phyloP scores from a whole-genome alignment of 1,140 invertebrate genomes.

The Zaprionus gabonicus region DNA sequence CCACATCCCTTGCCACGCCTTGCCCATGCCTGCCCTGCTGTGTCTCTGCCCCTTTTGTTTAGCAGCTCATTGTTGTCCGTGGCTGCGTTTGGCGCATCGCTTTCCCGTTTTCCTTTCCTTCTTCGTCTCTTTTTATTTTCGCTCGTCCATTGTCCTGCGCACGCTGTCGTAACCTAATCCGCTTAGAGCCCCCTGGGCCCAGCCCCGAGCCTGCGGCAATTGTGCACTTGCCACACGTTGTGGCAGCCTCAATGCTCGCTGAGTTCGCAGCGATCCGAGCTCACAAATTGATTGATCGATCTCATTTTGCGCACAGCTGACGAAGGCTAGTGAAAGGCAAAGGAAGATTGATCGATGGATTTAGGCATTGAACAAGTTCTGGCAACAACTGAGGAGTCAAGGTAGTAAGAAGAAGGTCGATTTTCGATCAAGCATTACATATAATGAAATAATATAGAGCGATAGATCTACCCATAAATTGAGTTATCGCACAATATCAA shows the following conservation, averaged over 20 bases:
- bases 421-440: too few relatives aligned
- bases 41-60: constrained; percentile 4
- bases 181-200: constrained; percentile 35
- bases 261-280: background rate
- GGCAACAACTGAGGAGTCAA: background rate
- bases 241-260: background rate
- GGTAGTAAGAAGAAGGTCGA: too few relatives aligned
- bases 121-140: background rate
- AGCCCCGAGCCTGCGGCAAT: background rate
- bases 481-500: too few relatives aligned
- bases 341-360: background rate
- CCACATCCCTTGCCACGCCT: constrained; percentile 8
- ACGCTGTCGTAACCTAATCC: constrained; percentile 71
- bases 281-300: constrained; percentile 6
- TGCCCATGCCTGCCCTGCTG: constrained; percentile 24
- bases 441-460: too few relatives aligned
- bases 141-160: constrained; percentile 58
- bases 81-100: constrained; percentile 47
- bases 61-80: constrained; percentile 40
- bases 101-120: constrained; percentile 15
- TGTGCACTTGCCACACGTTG: background rate
- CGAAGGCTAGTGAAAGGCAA: background rate
- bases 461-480: too few relatives aligned
- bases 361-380: background rate
- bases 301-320: background rate